Evolutionary conservation across 2,797 vertebrate genomes (phyloP), one percentile per base, ranked within the genome.

Genomic region (Sciaenops ocellatus): DNA sequence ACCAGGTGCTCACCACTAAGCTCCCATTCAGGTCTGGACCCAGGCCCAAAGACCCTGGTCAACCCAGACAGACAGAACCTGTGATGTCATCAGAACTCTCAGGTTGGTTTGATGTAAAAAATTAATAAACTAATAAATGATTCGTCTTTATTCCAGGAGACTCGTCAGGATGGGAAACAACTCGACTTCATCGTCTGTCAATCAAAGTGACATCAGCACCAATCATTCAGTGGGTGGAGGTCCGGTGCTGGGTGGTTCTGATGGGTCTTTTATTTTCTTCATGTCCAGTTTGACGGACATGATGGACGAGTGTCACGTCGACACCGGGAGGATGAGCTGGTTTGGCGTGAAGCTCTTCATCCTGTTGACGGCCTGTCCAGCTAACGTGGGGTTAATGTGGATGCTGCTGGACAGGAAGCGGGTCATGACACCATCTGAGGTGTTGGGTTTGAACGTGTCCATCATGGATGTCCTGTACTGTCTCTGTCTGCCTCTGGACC

Each of bases 391-490:
- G 24, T 34, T 92, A 28, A 56, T 90, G 20, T 88, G 84, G 86
- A 30, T 89, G 44, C 69, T 94, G 56, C 12, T 89, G 57, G 80
- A 51, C n/a, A 68, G 79, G 15, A 71, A 50, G 55, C 69, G 46
- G 13, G 56, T 65, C 16, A 51, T 88, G 42, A 87, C 89, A 1
- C 64, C 89, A 9, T 91, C 88, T 1, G 83, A 92, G 48, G 66
- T 92, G 30, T 68, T 92, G 59, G 84, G 86, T 6, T 65, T 93
- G 11, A 91, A 90, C 75, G 79, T 93, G 15, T 66, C 85, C 8
- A 0, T 88, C 10, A 30, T 93, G 38, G 64, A 85, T 48, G 1
- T 88, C 11, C 76, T 92, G 18, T 89, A 69, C 65, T 86, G 88
- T 38, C 38, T 89, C 44, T 44, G 61, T 50, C 69, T 92, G 24